Base-by-base conservation (phyloP, 2,888 invertebrate genomes). In the Elysia crispata region DNA sequence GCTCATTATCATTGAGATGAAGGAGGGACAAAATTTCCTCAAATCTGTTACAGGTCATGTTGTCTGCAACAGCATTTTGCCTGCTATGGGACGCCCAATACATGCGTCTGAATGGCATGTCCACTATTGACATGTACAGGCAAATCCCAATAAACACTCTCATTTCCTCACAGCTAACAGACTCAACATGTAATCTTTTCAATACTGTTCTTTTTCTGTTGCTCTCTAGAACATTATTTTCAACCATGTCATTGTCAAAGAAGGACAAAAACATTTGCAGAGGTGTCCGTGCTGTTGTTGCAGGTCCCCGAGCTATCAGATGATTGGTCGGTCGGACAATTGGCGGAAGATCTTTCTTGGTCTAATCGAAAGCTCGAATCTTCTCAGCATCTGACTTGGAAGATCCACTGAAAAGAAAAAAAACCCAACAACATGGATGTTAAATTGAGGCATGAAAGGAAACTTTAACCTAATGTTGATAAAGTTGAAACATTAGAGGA, bases 11-110 rank as follows among this genome's bases (percentile, higher is more conserved):
- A 54, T 60, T 67, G 1, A 67, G n/a, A 57, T 81, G 74, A 8
- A 81, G 50, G 0, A 81, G 20, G 0, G 77, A 78, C 57, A 81
- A 18, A 28, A 81, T 81, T 66, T 81, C 73, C 49, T 81, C 81
- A 74, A 81, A 81, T 31, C 81, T 72, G 72, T 81, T 81, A 0
- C 54, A 57, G 28, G 69, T 28, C 80, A 80, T 75, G 8, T 41
- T 67, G 28, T 66, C 76, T 15, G 50, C 25, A 15, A 73, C 73
- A 73, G 1, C 25, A 8, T 13, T 11, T 20, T 73, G 73, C 23
- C 49, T 50, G 18, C 30, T 73, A 3, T 20, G 25, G 13, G 73
- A 20, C 3, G 73, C 25, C 73, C 73, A 73, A 73, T 50, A 73
- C 73, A 73, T 69, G 3, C 69, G 33, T 1, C 69, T 30, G 33